Evolutionary conservation across 2,113 vertebrate species (phyloP), one percentile per base, ranked within the genome.

Genomic region (Oncorhynchus tshawytscha): DNA sequence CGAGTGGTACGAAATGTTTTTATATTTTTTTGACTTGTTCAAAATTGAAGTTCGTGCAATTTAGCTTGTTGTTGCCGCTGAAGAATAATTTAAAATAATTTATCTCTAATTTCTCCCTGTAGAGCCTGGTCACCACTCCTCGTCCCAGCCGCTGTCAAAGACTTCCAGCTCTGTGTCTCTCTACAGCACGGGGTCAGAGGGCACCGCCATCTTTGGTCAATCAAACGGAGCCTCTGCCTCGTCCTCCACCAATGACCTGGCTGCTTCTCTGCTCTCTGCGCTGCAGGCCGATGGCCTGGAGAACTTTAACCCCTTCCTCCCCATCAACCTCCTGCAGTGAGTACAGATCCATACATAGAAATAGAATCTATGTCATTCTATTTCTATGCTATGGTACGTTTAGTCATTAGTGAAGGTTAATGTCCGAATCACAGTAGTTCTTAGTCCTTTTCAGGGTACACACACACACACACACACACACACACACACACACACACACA

Each of bases 261-360:
- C 92, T 3, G 86, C 92, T 1, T 93, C 94, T 18, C 87, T 94
- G 75, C 90, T 92, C 16, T 79, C 89, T n/a, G 86, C 89, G 39
- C 80, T 93, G 83, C 93, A 94, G 76, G 78, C 87, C 1, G 93
- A 94, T 6, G 87, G 89, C 68, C 85, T 94, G 45, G 93, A 94
- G 49, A 88, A 90, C 76, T 94, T 94, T 71, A 93, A 94, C 82
- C 92, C 93, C 59, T 93, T 94, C 71, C 91, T 95, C n/a, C 93
- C 94, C 66, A 94, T 94, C 85, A 95, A 91, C 80, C 90, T 95
- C 62, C 89, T 95, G 27, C 94, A 95, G 94, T 95, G 76, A 94
- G 94, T 94, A 15, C 34, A 22, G 29, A 45, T 4, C 54, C 18
- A 57, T 45, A 45, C 39, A 45, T 45, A 45, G 8, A 0, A 25